Evolutionary conservation across 2,888 invertebrate species (phyloP).

Genomic region (Ichneumon xanthorius): DNA sequence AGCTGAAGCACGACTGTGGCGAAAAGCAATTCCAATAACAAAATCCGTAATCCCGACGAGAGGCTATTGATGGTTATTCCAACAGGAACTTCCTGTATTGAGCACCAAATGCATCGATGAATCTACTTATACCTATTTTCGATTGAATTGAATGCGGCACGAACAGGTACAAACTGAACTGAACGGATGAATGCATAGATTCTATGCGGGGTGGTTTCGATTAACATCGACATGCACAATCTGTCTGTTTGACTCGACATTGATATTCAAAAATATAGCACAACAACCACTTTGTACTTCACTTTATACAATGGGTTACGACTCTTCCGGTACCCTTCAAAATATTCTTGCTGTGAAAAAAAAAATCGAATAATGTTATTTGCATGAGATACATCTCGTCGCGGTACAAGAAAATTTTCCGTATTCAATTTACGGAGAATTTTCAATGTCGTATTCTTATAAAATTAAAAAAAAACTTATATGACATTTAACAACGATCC

Average conservation of each 20-base stretch:
- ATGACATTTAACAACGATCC: not conserved
- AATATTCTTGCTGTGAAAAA: too few species aligned
- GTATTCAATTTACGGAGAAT: not conserved
- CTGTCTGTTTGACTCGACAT: not conserved
- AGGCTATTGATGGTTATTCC: not conserved
- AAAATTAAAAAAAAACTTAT: not conserved
- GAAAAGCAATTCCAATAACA: constrained; percentile 3
- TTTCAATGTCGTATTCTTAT: not conserved
- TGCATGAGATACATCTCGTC: not conserved
- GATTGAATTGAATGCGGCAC: not conserved
- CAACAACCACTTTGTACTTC: too few species aligned
- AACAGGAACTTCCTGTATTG: not conserved
- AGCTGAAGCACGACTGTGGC: not conserved
- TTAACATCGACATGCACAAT: not conserved
- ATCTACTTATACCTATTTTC: not conserved
- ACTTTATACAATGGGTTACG: not conserved
- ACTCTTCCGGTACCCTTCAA: too few species aligned
- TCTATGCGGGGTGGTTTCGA: not conserved
- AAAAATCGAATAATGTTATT: not conserved
- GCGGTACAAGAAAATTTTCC: not conserved
- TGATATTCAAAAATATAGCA: not conserved
- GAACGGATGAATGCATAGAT: not conserved
- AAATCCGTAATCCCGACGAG: not conserved
- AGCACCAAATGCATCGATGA: not conserved
- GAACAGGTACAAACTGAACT: not conserved